Evolutionary conservation across 2,888 invertebrate genomes (phyloP).

Genomic region (Lucinisca nassula): DNA sequence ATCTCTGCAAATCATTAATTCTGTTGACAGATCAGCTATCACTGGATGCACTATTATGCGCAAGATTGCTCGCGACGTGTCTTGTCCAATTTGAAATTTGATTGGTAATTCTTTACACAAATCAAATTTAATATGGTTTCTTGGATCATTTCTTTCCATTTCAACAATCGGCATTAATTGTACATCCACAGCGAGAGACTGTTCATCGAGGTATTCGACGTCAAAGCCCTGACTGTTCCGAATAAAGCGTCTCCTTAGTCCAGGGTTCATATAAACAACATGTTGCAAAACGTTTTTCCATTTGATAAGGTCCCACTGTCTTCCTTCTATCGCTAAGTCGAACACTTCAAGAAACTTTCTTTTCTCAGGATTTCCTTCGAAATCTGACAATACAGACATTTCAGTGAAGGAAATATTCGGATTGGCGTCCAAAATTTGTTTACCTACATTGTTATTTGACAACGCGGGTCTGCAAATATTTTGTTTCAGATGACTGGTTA

Average conservation of each 20-base stretch:
- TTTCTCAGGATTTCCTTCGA: not conserved
- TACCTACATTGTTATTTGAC: not conserved
- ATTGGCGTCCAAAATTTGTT: not conserved
- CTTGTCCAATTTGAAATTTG: not conserved
- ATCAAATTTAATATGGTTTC: not conserved
- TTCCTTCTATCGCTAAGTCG: not conserved
- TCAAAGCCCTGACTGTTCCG: not conserved
- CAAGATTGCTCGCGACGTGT: not conserved
- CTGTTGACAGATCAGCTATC: not conserved
- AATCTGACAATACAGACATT: not conserved
- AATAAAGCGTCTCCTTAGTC: not conserved
- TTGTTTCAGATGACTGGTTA: not conserved
- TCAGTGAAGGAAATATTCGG: not conserved
- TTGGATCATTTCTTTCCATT: not conserved
- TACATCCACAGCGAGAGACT: not conserved
- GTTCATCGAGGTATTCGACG: not conserved
- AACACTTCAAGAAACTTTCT: not conserved
- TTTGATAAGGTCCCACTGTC: not conserved
- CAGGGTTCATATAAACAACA: not conserved
- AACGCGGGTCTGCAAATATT: not conserved
- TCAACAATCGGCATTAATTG: not conserved
- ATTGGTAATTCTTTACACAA: not conserved
- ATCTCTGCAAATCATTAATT: not conserved
- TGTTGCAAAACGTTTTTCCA: not conserved
- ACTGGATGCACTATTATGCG: not conserved